These are phyloP conservation scores for Apostichopus californicus DNA, from an alignment of 35 echinoderm and acorn worm genomes.

Conservation along the genomic window DNA sequence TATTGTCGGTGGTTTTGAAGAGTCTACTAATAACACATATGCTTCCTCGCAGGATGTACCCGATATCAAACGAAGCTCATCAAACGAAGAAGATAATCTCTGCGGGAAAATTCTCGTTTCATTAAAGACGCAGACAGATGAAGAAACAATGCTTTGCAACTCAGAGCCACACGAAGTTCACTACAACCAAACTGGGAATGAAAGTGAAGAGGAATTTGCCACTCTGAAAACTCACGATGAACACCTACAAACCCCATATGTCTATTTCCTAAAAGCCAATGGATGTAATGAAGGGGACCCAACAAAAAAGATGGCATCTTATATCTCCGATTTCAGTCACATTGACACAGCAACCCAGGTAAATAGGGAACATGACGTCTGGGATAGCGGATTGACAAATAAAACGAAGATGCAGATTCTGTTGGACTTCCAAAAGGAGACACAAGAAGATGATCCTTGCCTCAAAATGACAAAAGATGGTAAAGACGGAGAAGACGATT, in stretches of 20 bases:
- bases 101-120: not conserved
- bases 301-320: not conserved
- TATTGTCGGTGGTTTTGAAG: not conserved
- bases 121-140: not conserved
- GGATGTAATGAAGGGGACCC: not conserved
- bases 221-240: not conserved
- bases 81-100: not conserved
- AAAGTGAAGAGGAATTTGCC: not conserved
- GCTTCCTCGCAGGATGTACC: not conserved
- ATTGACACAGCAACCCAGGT: not conserved
- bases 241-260: not conserved
- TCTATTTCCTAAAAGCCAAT: not conserved
- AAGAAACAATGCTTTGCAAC: not conserved
- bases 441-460: not conserved
- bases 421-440: not conserved
- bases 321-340: not conserved
- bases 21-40: not conserved
- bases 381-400: not conserved
- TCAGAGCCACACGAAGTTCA: not conserved
- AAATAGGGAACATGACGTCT: not conserved
- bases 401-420: not conserved
- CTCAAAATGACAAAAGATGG: not conserved
- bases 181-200: too few relatives aligned
- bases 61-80: not conserved
- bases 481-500: not conserved